A percentile compares a stretch with the other conserved stretches of the same genome.
phyloP scores from a whole-genome alignment of 2,113 vertebrate genomes.

The Taxidea taxus region DNA sequence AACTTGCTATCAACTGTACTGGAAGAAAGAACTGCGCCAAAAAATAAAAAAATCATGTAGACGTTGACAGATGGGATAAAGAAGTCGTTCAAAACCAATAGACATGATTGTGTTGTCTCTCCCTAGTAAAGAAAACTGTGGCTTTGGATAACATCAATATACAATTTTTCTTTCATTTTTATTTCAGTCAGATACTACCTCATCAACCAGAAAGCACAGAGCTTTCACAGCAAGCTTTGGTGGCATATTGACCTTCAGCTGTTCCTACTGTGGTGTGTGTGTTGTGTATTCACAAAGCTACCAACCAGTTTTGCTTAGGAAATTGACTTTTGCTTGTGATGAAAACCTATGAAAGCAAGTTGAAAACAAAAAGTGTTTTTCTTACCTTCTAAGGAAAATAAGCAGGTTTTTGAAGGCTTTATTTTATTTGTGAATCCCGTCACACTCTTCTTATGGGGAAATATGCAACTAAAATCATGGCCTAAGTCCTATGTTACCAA shows the following conservation, averaged over 20 bases:
- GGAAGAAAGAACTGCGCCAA: not conserved
- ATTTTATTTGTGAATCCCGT: not conserved
- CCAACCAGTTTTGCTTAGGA: not conserved
- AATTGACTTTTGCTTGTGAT: not conserved
- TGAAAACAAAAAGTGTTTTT: not conserved
- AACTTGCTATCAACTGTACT: not conserved
- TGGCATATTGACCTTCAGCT: not conserved
- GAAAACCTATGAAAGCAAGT: not conserved
- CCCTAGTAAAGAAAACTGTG: not conserved
- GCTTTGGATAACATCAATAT: not conserved
- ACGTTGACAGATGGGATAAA: not conserved
- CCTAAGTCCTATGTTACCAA: not conserved
- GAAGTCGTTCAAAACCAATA: not conserved
- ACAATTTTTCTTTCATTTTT: not conserved
- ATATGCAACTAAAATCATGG: not conserved
- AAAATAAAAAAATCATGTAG: not conserved
- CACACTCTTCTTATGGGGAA: not conserved
- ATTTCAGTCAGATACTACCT: not conserved
- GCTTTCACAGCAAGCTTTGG: not conserved
- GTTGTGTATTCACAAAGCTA: not conserved
- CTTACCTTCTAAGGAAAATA: not conserved
- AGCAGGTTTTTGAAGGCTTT: not conserved
- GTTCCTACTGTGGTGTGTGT: rapidly evolving
- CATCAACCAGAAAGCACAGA: not conserved
- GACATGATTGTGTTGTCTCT: not conserved